phyloP scores from a whole-genome alignment of 2,113 vertebrate genomes.

The Callithrix jacchus region DNA sequence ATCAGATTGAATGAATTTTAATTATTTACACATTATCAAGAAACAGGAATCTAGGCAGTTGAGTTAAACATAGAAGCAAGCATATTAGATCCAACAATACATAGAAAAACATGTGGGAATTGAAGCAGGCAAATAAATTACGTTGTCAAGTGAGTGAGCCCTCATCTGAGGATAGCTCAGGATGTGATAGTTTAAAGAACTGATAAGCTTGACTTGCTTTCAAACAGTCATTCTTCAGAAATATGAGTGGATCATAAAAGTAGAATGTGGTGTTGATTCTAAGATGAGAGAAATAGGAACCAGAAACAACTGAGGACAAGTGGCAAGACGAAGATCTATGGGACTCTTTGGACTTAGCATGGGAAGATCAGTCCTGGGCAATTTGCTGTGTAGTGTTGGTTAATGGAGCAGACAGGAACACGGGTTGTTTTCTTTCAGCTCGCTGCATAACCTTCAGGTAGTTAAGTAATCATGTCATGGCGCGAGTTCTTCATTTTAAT shows the following conservation, averaged over 20 bases:
- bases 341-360: neutral
- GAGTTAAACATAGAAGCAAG: neutral
- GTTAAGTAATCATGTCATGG: neutral
- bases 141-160: accelerated
- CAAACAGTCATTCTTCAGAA: neutral
- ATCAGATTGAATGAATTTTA: neutral
- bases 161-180: neutral
- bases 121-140: neutral
- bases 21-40: neutral
- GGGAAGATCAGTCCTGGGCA: no score
- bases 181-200: neutral
- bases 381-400: neutral
- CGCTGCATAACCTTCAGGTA: neutral
- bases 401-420: neutral
- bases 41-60: neutral
- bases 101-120: accelerated
- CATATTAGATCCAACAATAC: neutral
- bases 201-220: neutral
- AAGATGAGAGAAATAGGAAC: neutral
- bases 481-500: neutral
- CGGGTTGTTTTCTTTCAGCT: neutral
- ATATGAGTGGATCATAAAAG: neutral
- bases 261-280: neutral
- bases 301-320: neutral
- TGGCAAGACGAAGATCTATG: no score